These are phyloP conservation scores for Myotis davidii DNA, from an alignment of 2,113 vertebrate species.

Conservation along the genomic window DNA sequence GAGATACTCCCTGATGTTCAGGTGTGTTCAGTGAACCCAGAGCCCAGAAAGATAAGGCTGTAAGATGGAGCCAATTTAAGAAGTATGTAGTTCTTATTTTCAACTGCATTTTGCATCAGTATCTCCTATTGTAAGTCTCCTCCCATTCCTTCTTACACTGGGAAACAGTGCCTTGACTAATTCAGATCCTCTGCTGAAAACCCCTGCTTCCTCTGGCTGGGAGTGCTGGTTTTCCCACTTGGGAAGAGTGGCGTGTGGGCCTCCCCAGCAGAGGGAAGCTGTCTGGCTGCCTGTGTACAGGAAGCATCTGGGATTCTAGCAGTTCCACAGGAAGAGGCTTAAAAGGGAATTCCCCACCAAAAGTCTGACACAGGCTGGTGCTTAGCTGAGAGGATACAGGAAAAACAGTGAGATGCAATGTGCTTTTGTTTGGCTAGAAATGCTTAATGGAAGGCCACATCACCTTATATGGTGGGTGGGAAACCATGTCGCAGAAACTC, in stretches of 20 bases:
- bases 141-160: neutral
- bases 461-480: neutral
- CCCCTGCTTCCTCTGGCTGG: neutral
- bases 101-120: neutral
- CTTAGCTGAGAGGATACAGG: neutral
- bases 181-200: neutral
- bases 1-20: neutral
- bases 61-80: neutral
- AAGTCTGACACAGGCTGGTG: neutral
- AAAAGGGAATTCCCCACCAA: constrained; percentile 57
- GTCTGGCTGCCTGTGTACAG: neutral
- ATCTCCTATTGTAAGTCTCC: neutral
- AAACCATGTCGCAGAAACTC: neutral
- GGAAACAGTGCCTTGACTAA: neutral
- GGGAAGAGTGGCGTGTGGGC: neutral
- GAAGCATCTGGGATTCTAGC: neutral
- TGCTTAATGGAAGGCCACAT: neutral
- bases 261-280: neutral
- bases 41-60: neutral
- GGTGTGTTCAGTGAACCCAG: neutral
- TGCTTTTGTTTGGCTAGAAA: neutral
- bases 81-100: neutral
- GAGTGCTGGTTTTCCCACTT: neutral
- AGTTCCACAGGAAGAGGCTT: constrained; percentile 10
- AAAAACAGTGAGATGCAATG: neutral